These are phyloP conservation scores for Oscheius sp. DNA, from an alignment of 2,888 invertebrate genomes.

Conservation along the genomic window DNA sequence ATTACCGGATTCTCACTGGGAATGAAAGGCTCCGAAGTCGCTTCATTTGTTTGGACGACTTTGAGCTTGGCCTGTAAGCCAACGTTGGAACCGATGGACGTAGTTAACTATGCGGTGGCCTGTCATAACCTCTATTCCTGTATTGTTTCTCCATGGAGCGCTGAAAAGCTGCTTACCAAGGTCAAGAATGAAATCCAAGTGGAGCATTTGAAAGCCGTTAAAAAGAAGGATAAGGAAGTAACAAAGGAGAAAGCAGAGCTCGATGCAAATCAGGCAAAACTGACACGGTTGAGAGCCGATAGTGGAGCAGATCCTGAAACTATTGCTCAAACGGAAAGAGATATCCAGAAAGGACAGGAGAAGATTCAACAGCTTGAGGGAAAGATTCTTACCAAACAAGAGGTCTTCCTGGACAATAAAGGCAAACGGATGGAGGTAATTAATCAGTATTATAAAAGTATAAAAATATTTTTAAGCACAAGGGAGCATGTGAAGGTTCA, in stretches of 20 bases:
- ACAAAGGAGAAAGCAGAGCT: background rate
- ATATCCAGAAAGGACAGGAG: background rate
- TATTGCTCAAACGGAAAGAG: background rate
- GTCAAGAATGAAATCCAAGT: background rate
- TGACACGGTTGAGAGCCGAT: background rate
- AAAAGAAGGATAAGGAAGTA: background rate
- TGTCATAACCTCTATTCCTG: conserved; percentile 12
- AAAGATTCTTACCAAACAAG: background rate
- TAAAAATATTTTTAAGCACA: background rate
- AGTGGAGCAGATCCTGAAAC: background rate
- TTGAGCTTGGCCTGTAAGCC: background rate
- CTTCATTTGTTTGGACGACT: conserved; percentile 8
- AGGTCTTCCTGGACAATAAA: background rate
- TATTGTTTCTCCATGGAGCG: conserved; percentile 6
- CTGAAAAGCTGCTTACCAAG: conserved; percentile 4
- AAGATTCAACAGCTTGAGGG: background rate
- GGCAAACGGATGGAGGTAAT: conserved; percentile 1
- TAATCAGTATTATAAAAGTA: background rate
- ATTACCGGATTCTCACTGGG: conserved; percentile 15
- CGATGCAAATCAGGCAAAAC: background rate
- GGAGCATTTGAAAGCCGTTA: background rate
- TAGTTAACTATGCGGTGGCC: conserved; percentile 15
- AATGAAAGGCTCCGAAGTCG: conserved; percentile 7
- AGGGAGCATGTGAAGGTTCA: background rate
- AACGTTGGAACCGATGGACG: conserved; percentile 12